Base-by-base conservation (phyloP, 2,888 invertebrate genomes). In the Leptinotarsa rubiginosa region DNA sequence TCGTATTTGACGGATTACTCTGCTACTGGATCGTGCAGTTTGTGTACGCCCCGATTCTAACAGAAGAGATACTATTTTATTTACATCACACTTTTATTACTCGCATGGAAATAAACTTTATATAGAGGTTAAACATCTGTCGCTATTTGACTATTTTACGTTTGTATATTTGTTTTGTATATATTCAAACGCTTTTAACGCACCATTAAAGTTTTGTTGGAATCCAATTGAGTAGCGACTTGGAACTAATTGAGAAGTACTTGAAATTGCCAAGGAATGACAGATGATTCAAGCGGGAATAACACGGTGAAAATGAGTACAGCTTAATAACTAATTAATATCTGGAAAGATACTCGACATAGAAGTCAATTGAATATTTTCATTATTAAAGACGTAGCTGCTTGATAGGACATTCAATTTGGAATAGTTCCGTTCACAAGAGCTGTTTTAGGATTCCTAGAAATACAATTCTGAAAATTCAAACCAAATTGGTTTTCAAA, bases 91-190 rank as follows among this genome's bases (percentile, higher is more conserved):
- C 70, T 72, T 75, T 72, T 75, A 75, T 75, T 69, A 56, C 69
- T 69, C 65, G 69, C 72, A 62, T 70, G 66, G 69, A 72, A 75
- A 72, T 72, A 75, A 75, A 75, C 66, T 72, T 67, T 70, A 41
- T 72, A 72, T 70, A 70, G 75, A 75, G 75, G 70, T 72, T 72
- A 72, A 72, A 75, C 75, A 75, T 75, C 75, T 75, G 75, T 75
- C 67, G 72, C 72, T 75, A 75, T 67, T 75, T 65, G 70, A 68
- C 25, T 71, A 65, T 74, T 70, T 68, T 66, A 75, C 75, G 68
- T 75, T 75, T 72, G 72, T 75, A 65, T 69, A 69, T 72, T 69
- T 68, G 65, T 56, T 65, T 64, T 75, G 72, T 75, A 65, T 75
- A 75, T 54, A 41, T 62, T 50, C 52, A 54, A 74, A 62, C 70